A percentile compares a stretch with the other conserved stretches of the same genome.
Conservation (phyloP, 1,140 invertebrate genomes). For the Gonatopus flavifemur region DNA sequence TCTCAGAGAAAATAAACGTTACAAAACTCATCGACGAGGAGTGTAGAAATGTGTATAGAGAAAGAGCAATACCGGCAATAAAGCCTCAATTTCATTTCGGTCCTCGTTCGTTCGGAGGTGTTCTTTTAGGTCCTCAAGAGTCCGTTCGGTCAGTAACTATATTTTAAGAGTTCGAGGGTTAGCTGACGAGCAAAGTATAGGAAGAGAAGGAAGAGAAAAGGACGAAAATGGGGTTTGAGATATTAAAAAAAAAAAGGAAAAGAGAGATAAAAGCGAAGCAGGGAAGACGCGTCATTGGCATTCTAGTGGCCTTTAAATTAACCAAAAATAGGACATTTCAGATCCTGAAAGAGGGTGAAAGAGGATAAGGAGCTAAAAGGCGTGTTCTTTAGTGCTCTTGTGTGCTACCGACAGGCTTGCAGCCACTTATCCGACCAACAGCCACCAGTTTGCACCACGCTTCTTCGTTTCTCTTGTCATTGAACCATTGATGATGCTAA, state of each 20-base stretch:
- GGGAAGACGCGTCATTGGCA: constrained; percentile 21
- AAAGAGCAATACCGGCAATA: too few species aligned
- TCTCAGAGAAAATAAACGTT: too few species aligned
- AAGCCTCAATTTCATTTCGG: constrained; percentile 23
- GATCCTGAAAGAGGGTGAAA: too few species aligned
- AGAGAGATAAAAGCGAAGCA: neutral
- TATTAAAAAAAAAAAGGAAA: neutral
- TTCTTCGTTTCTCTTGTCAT: too few species aligned
- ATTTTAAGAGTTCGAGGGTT: constrained; percentile 26
- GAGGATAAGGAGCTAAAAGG: too few species aligned
- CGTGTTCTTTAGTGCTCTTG: constrained; percentile 21
- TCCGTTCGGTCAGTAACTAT: constrained; percentile 18
- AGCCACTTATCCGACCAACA: too few species aligned
- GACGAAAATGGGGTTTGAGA: neutral
- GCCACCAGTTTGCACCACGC: too few species aligned
- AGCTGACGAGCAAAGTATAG: neutral
- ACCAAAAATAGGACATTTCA: constrained; percentile 29
- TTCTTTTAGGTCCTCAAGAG: constrained; percentile 8
- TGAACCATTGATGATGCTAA: too few species aligned
- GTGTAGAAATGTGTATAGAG: too few species aligned
- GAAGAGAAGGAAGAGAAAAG: neutral
- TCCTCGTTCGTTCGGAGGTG: constrained; percentile 17
- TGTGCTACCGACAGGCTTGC: constrained; percentile 19
- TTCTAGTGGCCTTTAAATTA: constrained; percentile 20
- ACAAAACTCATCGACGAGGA: too few species aligned